These are phyloP conservation scores for Xanthia togata DNA, from an alignment of 2,888 invertebrate genomes.

Conservation along the genomic window DNA sequence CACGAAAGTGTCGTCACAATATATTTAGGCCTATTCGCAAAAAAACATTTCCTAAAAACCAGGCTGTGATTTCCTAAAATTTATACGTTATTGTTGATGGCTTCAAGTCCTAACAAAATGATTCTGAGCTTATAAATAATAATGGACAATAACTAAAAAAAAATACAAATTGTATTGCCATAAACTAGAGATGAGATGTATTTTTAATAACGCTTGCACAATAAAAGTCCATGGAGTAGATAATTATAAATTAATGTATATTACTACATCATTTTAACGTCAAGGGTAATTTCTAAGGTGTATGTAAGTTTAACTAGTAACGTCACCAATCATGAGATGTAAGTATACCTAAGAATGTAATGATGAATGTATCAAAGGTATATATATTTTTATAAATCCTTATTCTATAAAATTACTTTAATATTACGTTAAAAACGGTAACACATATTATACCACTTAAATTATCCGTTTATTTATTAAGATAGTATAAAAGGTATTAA, in stretches of 20 bases:
- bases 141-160: constrained; percentile 14
- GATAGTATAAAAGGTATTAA: constrained; percentile 20
- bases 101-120: constrained; percentile 17
- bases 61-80: constrained; percentile 60
- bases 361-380: constrained; percentile 4
- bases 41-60: constrained; percentile 21
- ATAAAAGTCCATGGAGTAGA: constrained; percentile 20
- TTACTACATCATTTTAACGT: background rate
- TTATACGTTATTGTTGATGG: constrained; percentile 1
- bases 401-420: constrained; percentile 6
- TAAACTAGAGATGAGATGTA: background rate
- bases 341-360: background rate
- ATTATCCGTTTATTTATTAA: constrained; percentile 42
- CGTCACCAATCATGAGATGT: constrained; percentile 16
- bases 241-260: background rate
- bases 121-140: constrained; percentile 8
- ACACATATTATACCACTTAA: constrained; percentile 26
- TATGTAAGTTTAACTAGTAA: background rate
- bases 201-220: constrained; percentile 5
- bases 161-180: constrained; percentile 3
- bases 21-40: background rate
- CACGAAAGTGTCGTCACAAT: background rate
- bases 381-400: constrained; percentile 44
- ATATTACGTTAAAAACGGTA: constrained; percentile 12
- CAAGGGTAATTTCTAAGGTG: constrained; percentile 4